Evolutionary conservation across 37 sponge, comb jelly and placozoan species (phyloP), one percentile per base, ranked within the genome.

Genomic region (Diacarnus erythraeanus): DNA sequence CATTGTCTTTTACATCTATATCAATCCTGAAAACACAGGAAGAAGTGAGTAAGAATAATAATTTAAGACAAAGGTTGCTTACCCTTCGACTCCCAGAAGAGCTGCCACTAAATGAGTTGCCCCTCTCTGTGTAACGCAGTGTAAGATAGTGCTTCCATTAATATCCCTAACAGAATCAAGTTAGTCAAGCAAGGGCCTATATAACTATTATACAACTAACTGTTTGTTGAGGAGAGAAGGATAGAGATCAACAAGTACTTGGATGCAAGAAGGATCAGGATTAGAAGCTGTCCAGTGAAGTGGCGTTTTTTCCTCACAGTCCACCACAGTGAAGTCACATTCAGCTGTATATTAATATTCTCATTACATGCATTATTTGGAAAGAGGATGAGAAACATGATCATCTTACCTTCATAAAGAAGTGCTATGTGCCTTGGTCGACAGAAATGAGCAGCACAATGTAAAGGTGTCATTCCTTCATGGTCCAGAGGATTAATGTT

Each of bases 251-350:
- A 88, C 43, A 29, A 95, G 58, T 23, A 87, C 83, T 39, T 70
- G 57, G 31, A 92, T 44, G 29, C 84, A 85, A 1, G 76, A 42
- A 6, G 87, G 38, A 43, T 86, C 84, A 31, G 85, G 60, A 76
- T 95, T 92, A 66, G 69, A 71, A 6, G 64, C 87, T 42, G 92
- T 83, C 92, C 93, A 95, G 64, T 95, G 96, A n/a, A 95, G 84
- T 23, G 90, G 90, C 60, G 96, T 95, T 68, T 72, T 89, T 0
- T 87, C 84, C 41, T 92, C 90, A 81, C 81, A 83, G 56, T 95
- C 96, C 39, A 92, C 85, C 25, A 58, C 60, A 15, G 82, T 84
- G 57, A 84, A 87, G 71, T 83, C 84, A 83, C 84, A 86, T 5
- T 79, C 85, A 71, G 82, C 90, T 72, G n/a, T n/a, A n/a, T n/a